Evolutionary conservation across 2,797 vertebrate genomes (phyloP), one percentile per base, ranked within the genome.

Genomic region (Enteromius afrohamiltoni): DNA sequence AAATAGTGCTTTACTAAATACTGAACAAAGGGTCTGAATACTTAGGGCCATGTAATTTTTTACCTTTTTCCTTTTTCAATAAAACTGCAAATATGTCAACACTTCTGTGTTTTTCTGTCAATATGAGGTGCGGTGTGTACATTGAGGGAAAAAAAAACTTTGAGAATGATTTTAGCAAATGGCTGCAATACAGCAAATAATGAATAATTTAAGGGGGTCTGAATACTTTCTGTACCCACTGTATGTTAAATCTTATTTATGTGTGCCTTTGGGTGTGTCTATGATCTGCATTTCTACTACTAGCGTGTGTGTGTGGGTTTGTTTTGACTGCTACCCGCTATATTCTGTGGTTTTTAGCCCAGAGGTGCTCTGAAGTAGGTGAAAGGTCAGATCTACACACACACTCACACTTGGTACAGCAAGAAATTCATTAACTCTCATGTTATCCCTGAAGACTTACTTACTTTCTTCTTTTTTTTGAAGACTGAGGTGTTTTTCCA

Each of bases 361-460:
- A 86, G 80, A 88, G 83, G 80, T 89, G 75, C 86, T 74, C n/a
- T 86, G 77, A 86, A 89, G 84, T 89, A 68, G 91, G 91, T 91
- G 87, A 92, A 92, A 92, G 91, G 90, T 91, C 91, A 94, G 79
- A 78, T 58, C 49, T 45, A 26, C 62, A 84, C 65, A 70, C 65
- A 84, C 64, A 55, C 26, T 14, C 60, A 29, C 60, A 31, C 31
- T 68, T 34, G 40, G 73, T 29, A 78, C 42, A 31, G 21, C 31
- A 77, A 40, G 37, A 40, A 40, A 40, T 68, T 40, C 11, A 42
- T 11, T n/a, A 40, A 23, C 5, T 42, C 37, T 69, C 37, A 42
- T 23, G 21, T n/a, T 67, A 34, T 68, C 37, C 5, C 37, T 7
- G n/a, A 68, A 42, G 11, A 42, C 19, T 68, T n/a, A 45, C 67